These are phyloP conservation scores for Thymelicus lineola DNA, from an alignment of 2,888 invertebrate genomes.

Conservation along the genomic window DNA sequence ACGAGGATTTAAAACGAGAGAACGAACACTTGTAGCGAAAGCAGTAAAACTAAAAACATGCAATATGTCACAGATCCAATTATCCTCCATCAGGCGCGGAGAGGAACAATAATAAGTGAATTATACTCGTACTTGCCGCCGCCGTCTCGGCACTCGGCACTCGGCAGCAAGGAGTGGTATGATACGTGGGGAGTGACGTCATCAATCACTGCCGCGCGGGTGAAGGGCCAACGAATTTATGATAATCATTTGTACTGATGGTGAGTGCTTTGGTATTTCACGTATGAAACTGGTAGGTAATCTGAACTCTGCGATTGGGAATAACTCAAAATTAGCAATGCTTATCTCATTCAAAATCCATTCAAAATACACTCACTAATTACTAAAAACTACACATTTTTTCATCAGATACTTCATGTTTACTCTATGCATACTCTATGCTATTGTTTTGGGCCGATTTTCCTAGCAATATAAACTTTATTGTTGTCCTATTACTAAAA, in stretches of 20 bases:
- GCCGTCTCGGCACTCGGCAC: neutral
- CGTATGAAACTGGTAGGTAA: too few relatives aligned
- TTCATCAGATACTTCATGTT: too few relatives aligned
- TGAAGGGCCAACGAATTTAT: neutral
- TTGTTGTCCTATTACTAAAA: too few relatives aligned
- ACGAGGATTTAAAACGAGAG: neutral
- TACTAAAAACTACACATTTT: too few relatives aligned
- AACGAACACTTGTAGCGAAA: neutral
- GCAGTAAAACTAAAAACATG: neutral
- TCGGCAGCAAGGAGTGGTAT: neutral
- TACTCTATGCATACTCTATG: too few relatives aligned
- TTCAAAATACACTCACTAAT: too few relatives aligned
- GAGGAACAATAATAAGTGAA: constrained; percentile 8
- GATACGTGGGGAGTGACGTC: constrained; percentile 3
- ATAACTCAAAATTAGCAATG: too few relatives aligned
- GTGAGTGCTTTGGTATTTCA: too few relatives aligned
- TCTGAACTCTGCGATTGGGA: too few relatives aligned
- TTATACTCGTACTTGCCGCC: neutral
- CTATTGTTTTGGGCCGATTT: too few relatives aligned
- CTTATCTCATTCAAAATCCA: too few relatives aligned
- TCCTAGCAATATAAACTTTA: too few relatives aligned
- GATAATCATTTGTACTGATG: neutral
- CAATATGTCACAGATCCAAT: constrained; percentile 6
- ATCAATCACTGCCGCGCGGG: neutral
- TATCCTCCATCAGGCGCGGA: constrained; percentile 1